Conservation (phyloP, 2,113 vertebrate genomes). For the Malurus cyaneus region DNA sequence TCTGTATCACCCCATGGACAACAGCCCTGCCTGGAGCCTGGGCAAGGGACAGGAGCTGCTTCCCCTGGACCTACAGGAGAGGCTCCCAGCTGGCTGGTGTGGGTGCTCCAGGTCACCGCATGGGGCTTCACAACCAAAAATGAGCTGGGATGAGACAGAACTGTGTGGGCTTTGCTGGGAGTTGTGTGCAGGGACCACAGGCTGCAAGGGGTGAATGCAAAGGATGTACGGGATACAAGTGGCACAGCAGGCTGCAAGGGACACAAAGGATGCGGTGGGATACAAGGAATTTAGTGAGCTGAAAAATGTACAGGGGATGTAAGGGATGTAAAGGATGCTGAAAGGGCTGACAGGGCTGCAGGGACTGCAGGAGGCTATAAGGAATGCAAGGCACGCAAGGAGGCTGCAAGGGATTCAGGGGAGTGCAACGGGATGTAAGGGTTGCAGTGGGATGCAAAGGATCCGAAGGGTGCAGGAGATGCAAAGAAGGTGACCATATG, state of each 20-base stretch:
- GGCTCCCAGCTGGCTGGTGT: rapidly evolving
- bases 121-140: background rate
- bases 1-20: rapidly evolving
- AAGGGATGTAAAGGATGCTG: background rate
- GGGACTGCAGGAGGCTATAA: background rate
- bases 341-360: no score
- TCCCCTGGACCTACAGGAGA: no score
- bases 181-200: rapidly evolving
- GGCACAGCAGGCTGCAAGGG: background rate
- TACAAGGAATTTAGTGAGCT: background rate
- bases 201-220: background rate
- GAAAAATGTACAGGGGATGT: background rate
- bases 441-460: background rate
- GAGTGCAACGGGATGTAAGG: background rate
- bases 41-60: background rate
- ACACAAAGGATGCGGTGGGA: rapidly evolving
- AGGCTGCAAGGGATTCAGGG: no score
- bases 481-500: background rate
- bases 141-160: background rate
- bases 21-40: background rate
- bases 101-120: background rate
- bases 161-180: background rate
- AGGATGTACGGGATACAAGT: no score
- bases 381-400: background rate
- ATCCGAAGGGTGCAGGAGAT: background rate